Base-by-base conservation (phyloP, 2,888 invertebrate genomes). In the Anagyrus pseudococci region DNA sequence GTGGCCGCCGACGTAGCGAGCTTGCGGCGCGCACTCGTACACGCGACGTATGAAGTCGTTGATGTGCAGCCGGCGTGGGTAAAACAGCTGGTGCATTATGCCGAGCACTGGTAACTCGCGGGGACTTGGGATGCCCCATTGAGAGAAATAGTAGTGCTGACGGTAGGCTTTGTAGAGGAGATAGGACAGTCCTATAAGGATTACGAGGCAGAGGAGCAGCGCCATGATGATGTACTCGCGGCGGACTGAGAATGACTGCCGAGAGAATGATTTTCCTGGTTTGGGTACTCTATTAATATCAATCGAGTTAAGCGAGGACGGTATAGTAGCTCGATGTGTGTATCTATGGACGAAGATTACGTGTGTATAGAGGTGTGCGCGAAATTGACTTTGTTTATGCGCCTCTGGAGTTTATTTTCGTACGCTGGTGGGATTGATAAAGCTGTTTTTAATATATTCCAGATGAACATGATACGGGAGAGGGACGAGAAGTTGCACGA, bases 1-100 rank as follows among this genome's bases (percentile, higher is more conserved):
- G n/a, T 62, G 23, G 19, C 17, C 50, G 3, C 65, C 65, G 4
- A 55, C 37, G 33, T 65, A 65, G 26, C 61, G 58, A 2, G 58
- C 49, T 13, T 55, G 8, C 1, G 20, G 10, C n/a, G 58, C 2
- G 0, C n/a, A 2, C 15, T 60, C 20, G 41, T 58, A 61, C 4
- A 61, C n/a, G 17, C 49, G 25, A 2, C 20, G 58, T 1, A 56
- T 15, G 0, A 61, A n/a, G 4, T 57, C 37, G 20, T 61, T 61
- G 1, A 58, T 7, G 33, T 37, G 33, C 19, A 56, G 52, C 17
- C 57, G 40, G 0, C 63, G 53, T 0, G 63, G 58, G 19, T 43
- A 26, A 23, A 63, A 54, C 1, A 52, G 7, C 4, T 22, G 23
- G 33, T 20, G 22, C 8, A 29, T 25, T 0, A 29, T 25, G 3